Evolutionary conservation across 2,797 vertebrate genomes (phyloP).

Genomic region (Myotis daubentonii): DNA sequence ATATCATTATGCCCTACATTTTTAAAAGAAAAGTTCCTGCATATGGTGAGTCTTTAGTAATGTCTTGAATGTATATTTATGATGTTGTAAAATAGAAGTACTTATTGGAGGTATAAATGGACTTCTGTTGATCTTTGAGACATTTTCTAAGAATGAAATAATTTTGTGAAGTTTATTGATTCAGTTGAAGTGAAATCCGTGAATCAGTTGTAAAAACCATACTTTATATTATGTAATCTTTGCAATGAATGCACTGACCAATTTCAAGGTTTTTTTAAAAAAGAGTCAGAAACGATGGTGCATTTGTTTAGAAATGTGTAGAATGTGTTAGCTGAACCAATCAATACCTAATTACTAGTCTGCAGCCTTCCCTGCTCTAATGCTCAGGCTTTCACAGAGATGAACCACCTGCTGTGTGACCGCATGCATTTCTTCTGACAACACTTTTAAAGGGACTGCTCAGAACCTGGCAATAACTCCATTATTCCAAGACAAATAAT

Average conservation of each 20-base stretch:
- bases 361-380: conserved; percentile 76
- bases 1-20: not conserved
- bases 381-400: conserved; percentile 78
- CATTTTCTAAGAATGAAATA: conserved; percentile 67
- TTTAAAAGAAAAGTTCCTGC: conserved; percentile 1
- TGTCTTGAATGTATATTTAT: conserved; percentile 21
- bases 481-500: conserved; percentile 71
- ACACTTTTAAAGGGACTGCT: conserved; percentile 71
- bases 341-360: conserved; percentile 87
- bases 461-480: conserved; percentile 74
- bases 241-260: too few species aligned
- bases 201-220: conserved; percentile 72
- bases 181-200: conserved; percentile 63
- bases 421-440: conserved; percentile 83
- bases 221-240: conserved; percentile 80
- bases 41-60: not conserved
- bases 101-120: not conserved
- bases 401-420: conserved; percentile 79
- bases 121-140: conserved; percentile 48
- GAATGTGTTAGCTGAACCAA: conserved; percentile 82
- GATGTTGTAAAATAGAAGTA: conserved; percentile 41
- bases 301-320: conserved; percentile 83
- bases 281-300: conserved; percentile 35
- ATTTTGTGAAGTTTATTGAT: conserved; percentile 73
- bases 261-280: too few species aligned